Evolutionary conservation across 2,888 invertebrate species (phyloP).

Genomic region (Dicyrtomina minuta): DNA sequence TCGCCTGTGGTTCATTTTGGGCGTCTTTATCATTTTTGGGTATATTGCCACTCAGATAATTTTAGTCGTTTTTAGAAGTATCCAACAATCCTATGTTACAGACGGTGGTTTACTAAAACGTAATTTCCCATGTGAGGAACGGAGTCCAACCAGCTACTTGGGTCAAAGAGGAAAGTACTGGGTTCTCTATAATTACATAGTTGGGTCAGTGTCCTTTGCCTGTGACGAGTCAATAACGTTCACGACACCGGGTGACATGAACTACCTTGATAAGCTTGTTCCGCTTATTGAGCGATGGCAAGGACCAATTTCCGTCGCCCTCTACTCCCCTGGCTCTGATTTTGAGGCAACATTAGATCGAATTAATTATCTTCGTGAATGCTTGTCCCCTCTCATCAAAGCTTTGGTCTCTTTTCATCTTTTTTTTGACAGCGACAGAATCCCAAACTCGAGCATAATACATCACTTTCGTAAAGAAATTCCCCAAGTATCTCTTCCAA

Average conservation of each 20-base stretch:
- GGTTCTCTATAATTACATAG: not conserved
- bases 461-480: too few species aligned
- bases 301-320: slow-evolving; percentile 81
- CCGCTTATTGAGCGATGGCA: slow-evolving; percentile 83
- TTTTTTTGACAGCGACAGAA: slow-evolving; percentile 76
- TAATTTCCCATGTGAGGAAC: too few species aligned
- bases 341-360: slow-evolving; percentile 72
- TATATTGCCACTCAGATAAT: too few species aligned
- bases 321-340: slow-evolving; percentile 84
- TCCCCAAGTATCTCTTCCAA: too few species aligned
- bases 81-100: too few species aligned
- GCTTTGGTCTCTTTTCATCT: slow-evolving; percentile 84
- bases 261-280: slow-evolving; percentile 84
- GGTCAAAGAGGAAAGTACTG: too few species aligned
- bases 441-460: not conserved
- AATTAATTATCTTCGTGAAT: too few species aligned
- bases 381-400: slow-evolving; percentile 69
- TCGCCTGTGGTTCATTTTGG: too few species aligned
- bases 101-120: too few species aligned
- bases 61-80: too few species aligned
- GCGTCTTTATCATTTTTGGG: too few species aligned
- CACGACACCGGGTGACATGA: slow-evolving; percentile 90
- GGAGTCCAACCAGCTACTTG: too few species aligned
- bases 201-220: slow-evolving; percentile 47
- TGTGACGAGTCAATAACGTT: slow-evolving; percentile 87